phyloP scores from a whole-genome alignment of 1,140 invertebrate genomes.

The Berghia stephanieae region DNA sequence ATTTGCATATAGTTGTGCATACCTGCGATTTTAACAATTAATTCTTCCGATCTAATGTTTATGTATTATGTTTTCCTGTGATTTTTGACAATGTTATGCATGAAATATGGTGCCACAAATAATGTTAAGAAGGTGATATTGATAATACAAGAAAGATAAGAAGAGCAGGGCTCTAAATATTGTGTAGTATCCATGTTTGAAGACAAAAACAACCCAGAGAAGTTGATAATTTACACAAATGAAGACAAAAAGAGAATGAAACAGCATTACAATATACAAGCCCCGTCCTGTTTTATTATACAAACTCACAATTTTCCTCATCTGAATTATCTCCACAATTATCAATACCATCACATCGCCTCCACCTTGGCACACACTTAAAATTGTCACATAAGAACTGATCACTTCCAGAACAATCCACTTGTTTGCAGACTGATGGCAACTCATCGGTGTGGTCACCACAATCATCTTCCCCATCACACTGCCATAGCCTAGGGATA shows the following conservation, averaged over 20 bases:
- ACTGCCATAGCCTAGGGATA: conserved; percentile 54
- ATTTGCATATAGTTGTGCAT: no score
- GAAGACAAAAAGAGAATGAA: neutral
- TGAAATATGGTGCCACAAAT: no score
- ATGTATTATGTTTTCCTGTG: no score
- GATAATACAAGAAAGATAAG: no score
- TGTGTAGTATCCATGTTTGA: no score
- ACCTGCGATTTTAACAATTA: no score
- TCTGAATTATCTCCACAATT: conserved; percentile 91
- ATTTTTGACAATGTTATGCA: no score
- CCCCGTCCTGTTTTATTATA: neutral
- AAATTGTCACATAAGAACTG: conserved; percentile 58
- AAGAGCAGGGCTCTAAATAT: no score
- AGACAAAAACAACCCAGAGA: no score
- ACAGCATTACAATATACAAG: neutral
- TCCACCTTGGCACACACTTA: conserved; percentile 85
- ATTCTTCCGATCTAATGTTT: no score
- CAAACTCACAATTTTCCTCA: conserved; percentile 70
- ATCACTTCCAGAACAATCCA: conserved; percentile 72
- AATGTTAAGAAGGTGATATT: no score
- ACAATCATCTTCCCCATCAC: conserved; percentile 83
- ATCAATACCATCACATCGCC: conserved; percentile 85
- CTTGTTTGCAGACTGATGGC: conserved; percentile 83
- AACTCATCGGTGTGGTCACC: conserved; percentile 95
- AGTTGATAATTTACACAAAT: no score